Evolutionary conservation across 2,888 invertebrate species (phyloP).

Genomic region (Sesamia inferens): DNA sequence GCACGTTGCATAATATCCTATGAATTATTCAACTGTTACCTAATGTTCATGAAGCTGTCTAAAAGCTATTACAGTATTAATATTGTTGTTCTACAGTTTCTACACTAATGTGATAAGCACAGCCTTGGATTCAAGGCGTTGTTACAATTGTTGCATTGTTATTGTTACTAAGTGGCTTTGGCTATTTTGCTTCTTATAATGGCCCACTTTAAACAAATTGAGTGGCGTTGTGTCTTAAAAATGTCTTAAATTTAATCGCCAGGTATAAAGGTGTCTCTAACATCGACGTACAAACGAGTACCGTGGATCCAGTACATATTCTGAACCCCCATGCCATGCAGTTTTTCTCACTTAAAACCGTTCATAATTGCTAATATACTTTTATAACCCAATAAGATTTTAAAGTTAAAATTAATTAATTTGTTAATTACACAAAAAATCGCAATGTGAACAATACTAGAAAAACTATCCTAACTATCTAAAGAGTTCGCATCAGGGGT

Average conservation of each 20-base stretch:
- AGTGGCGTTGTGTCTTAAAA: background rate
- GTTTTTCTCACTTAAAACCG: no score
- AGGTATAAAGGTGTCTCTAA: no score
- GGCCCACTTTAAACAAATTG: background rate
- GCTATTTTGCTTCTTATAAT: conserved; percentile 5
- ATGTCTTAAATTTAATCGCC: background rate
- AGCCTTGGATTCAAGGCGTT: conserved; percentile 68
- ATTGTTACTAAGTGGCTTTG: conserved; percentile 37
- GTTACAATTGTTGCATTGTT: conserved; percentile 50
- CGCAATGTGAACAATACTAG: no score
- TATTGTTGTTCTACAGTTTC: conserved; percentile 40
- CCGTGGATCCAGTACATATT: no score
- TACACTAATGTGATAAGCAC: conserved; percentile 66
- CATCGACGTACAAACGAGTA: no score
- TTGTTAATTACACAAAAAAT: no score
- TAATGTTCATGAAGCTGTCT: conserved; percentile 51
- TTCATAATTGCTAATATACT: no score
- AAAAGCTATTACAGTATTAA: conserved; percentile 67
- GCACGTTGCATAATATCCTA: conserved; percentile 10
- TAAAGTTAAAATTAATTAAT: no score
- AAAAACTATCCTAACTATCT: no score
- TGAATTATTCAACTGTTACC: conserved; percentile 32
- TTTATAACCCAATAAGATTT: no score
- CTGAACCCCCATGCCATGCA: no score
- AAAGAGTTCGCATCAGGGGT: no score